Evolutionary conservation across 1,140 invertebrate genomes (phyloP).

Genomic region (Acromyrmex heyeri): DNA sequence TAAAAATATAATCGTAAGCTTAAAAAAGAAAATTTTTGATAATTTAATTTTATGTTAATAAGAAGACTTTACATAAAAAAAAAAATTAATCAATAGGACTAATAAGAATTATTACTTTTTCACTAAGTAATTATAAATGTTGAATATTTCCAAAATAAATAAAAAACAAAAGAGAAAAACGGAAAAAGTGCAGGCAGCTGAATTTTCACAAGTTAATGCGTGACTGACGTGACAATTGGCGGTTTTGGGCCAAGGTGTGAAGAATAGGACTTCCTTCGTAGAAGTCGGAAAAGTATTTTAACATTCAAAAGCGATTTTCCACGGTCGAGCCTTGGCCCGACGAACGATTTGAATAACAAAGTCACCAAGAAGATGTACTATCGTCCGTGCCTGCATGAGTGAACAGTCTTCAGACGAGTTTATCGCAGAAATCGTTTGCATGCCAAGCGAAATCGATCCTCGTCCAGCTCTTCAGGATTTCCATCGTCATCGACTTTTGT

Average conservation of each 20-base stretch:
- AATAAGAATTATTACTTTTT: neutral
- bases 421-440: constrained; percentile 75
- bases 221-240: constrained; percentile 20
- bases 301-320: constrained; percentile 72
- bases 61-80: too few species aligned
- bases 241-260: constrained; percentile 62
- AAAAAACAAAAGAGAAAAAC: neutral
- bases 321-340: constrained; percentile 38
- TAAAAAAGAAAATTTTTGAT: neutral
- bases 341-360: constrained; percentile 83
- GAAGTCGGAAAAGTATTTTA: constrained; percentile 64
- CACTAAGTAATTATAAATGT: neutral
- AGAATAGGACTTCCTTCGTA: constrained; percentile 63
- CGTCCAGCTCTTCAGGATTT: constrained; percentile 24
- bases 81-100: neutral
- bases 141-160: neutral
- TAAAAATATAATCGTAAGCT: neutral
- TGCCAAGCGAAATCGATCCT: constrained; percentile 72
- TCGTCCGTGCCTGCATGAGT: constrained; percentile 63
- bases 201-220: constrained; percentile 51
- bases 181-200: neutral
- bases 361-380: constrained; percentile 76
- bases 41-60: constrained; percentile 20
- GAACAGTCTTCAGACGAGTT: constrained; percentile 36
- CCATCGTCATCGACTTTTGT: constrained; percentile 47